Evolutionary conservation across 2,113 vertebrate species (phyloP), one percentile per base, ranked within the genome.

Genomic region (Rhabdornis inornatus): DNA sequence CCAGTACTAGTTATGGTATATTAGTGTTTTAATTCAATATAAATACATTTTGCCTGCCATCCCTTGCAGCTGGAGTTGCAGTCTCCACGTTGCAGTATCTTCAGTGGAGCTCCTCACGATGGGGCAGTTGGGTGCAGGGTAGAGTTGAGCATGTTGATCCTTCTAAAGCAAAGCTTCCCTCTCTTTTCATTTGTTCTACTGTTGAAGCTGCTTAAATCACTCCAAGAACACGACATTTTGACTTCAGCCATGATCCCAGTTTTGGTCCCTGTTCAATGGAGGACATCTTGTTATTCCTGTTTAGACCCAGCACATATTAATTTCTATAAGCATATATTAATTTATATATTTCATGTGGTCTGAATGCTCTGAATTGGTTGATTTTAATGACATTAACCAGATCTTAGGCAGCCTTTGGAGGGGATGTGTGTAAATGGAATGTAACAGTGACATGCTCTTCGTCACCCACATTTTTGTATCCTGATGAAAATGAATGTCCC

Each of bases 391-490:
- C 53, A 40, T 60, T 80, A 49, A 23, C 31, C 61, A 78, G 53
- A 89, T 64, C 28, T 87, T 71, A 55, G 31, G 39, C 76, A 87
- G 56, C 47, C 30, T 72, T 12, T 23, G 40, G 33, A 2, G 4
- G 21, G 24, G 9, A 25, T 0, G 0, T 37, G 4, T 50, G 42
- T 50, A 83, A 74, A 31, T 18, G 22, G 10, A 75, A 64, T 3
- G 10, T 17, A 47, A 55, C 19, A 93, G 15, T 30, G 50, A 31
- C 65, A 10, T 11, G 6, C 52, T 70, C 31, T 74, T 91, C 4
- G 6, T 70, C 47, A 49, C 70, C 40, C 39, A 28, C 8, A 5
- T 87, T 79, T 81, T 72, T 83, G 17, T 49, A 65, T 71, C 49
- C 44, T 72, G 35, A 27, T 52, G 52, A 59, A 79, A 81, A 69